Base-by-base conservation (phyloP, 2,888 invertebrate genomes). In the Diarsia brunnea region DNA sequence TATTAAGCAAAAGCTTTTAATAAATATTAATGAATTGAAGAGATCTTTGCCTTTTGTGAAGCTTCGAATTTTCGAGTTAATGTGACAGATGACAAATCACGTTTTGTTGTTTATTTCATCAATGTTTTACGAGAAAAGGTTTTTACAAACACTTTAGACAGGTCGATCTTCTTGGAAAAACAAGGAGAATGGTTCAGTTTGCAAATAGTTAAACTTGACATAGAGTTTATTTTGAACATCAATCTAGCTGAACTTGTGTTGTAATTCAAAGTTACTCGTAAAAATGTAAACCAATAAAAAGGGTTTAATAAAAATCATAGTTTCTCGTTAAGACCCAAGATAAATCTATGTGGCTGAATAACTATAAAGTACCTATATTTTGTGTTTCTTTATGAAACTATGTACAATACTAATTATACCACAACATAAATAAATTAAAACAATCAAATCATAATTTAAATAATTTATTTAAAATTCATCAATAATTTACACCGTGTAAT, bases 391-490 rank as follows among this genome's bases (percentile, higher is more conserved):
- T 10, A 16, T 4, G 12, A 66, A n/a, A 38, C 16, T 43, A 27
- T 47, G 16, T 24, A 19, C 27, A 51, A 24, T 11, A 53, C 1
- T 24, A 2, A 1, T 60, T 0, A 38, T 38, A 38, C 38, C 0
- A 3, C 38, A 4, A 75, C 78, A 85, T 79, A 85, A 12, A 61
- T 38, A 38, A 21, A 43, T 63, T 16, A n/a, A 89, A 86, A 84
- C 78, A 76, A 71, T 66, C 70, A 69, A 60, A 67, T 81, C 84
- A 88, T 90, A 89, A 90, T 92, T 93, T 91, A 90, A 94, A 94
- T 93, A 92, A 93, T 95, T 94, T 95, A 95, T 93, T 94, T 81
- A 87, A 90, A 93, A 92, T 92, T 93, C 93, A 94, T 94, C 91
- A 93, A 93, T 94, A 94, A 93, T 92, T 93, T 94, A 95, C 94